These are phyloP conservation scores for Musca domestica DNA, from an alignment of 1,140 invertebrate genomes.

Conservation along the genomic window DNA sequence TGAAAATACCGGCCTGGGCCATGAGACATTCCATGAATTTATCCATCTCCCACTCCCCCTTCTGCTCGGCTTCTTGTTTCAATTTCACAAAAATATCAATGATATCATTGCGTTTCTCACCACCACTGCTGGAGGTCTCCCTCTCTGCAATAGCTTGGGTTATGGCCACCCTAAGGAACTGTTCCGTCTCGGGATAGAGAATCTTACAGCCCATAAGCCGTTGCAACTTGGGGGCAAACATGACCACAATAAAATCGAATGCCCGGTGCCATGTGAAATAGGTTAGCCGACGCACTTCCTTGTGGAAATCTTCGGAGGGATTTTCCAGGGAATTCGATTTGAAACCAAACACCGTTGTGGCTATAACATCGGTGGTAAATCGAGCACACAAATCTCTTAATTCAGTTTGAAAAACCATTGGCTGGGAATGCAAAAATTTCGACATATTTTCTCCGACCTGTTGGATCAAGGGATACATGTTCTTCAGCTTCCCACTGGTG, in stretches of 20 bases:
- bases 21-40: conserved; percentile 62
- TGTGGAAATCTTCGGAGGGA: conserved; percentile 54
- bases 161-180: conserved; percentile 47
- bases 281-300: conserved; percentile 53
- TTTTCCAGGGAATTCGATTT: conserved; percentile 57
- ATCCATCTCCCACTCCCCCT: conserved; percentile 40
- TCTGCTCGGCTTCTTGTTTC: conserved; percentile 33
- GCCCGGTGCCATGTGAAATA: conserved; percentile 56
- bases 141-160: conserved; percentile 47
- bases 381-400: conserved; percentile 56
- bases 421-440: conserved; percentile 31
- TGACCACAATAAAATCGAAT: conserved; percentile 54
- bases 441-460: conserved; percentile 39
- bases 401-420: conserved; percentile 30
- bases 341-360: conserved; percentile 60
- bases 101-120: conserved; percentile 49
- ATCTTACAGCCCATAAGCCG: conserved; percentile 32
- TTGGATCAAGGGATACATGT: conserved; percentile 57
- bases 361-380: conserved; percentile 62
- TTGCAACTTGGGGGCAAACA: conserved; percentile 51
- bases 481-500: conserved; percentile 58
- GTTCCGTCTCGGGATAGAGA: conserved; percentile 30
- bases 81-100: conserved; percentile 54
- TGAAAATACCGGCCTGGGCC: conserved; percentile 68
- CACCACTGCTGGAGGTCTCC: conserved; percentile 28